Conservation (phyloP, 2,888 invertebrate species). For the Thalpophila matura region DNA sequence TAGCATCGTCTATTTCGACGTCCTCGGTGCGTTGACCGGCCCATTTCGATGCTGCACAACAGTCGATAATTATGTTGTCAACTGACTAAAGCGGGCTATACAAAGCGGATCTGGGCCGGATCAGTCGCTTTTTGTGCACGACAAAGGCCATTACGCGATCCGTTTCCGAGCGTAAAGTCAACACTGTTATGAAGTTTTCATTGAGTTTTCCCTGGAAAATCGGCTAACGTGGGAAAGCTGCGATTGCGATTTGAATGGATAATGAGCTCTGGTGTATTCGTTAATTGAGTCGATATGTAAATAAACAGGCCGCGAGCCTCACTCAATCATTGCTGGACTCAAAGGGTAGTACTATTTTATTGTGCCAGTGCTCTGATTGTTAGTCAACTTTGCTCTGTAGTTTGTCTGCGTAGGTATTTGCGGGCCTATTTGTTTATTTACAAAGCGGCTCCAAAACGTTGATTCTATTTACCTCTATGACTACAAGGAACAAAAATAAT, state of each 20-base stretch:
- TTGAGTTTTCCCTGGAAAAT: conserved; percentile 84
- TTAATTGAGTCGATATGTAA: conserved; percentile 88
- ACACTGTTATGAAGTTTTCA: conserved; percentile 89
- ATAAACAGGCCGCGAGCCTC: conserved; percentile 78
- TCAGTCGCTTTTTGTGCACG: conserved; percentile 87
- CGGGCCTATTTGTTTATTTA: conserved; percentile 45
- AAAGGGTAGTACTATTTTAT: conserved; percentile 81
- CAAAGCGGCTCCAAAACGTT: conserved; percentile 30
- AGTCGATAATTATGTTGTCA: conserved; percentile 88
- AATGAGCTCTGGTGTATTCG: conserved; percentile 84
- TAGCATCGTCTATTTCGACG: conserved; percentile 73
- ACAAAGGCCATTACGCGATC: conserved; percentile 89
- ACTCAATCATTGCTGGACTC: conserved; percentile 82
- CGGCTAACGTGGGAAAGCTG: conserved; percentile 84
- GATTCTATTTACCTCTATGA: conserved; percentile 18
- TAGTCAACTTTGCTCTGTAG: conserved; percentile 70
- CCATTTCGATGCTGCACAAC: conserved; percentile 76
- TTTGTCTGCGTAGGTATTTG: conserved; percentile 42
- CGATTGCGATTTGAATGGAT: conserved; percentile 87
- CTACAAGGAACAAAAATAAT: conserved; percentile 3
- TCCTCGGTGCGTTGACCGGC: conserved; percentile 77
- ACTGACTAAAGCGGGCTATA: conserved; percentile 82
- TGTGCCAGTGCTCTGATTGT: conserved; percentile 76
- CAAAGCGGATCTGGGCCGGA: conserved; percentile 87
- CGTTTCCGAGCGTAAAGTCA: conserved; percentile 86